A percentile compares a stretch with the other conserved stretches of the same genome.
phyloP scores from a whole-genome alignment of 2,888 invertebrate species.

The Thecophora atra region DNA sequence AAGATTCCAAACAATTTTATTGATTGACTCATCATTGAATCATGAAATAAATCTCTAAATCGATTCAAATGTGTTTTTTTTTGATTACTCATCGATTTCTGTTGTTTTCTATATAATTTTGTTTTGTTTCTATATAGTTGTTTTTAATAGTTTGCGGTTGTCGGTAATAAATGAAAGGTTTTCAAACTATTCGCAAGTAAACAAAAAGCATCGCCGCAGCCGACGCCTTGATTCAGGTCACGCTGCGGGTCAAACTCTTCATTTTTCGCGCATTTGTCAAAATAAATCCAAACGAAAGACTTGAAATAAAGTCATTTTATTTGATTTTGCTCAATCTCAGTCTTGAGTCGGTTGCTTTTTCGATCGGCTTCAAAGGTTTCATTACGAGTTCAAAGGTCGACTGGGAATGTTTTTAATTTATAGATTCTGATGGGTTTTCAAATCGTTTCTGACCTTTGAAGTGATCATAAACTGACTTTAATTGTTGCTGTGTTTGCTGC shows the following conservation, averaged over 20 bases:
- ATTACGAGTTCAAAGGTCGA: conserved; percentile 9
- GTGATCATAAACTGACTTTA: conserved; percentile 1
- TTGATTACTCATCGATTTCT: no score
- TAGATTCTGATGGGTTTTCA: conserved; percentile 1
- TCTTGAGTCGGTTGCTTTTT: background rate
- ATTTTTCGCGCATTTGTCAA: conserved; percentile 18
- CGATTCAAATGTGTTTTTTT: no score
- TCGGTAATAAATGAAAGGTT: no score
- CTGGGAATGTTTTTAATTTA: conserved; percentile 18
- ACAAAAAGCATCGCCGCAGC: background rate
- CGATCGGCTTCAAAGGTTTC: background rate
- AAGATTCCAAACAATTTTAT: no score
- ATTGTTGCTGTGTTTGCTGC: no score
- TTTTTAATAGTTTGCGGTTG: no score
- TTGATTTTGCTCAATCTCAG: no score
- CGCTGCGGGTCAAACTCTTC: conserved; percentile 1
- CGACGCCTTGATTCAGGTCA: background rate
- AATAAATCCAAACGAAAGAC: conserved; percentile 6
- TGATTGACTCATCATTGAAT: no score
- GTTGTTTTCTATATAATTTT: no score
- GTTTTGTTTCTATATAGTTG: no score
- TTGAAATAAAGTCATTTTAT: background rate
- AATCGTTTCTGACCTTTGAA: conserved; percentile 20
- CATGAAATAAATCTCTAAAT: no score
- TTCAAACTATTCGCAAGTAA: background rate